phyloP scores from a whole-genome alignment of 2,113 vertebrate genomes.

The Ictalurus furcatus region DNA sequence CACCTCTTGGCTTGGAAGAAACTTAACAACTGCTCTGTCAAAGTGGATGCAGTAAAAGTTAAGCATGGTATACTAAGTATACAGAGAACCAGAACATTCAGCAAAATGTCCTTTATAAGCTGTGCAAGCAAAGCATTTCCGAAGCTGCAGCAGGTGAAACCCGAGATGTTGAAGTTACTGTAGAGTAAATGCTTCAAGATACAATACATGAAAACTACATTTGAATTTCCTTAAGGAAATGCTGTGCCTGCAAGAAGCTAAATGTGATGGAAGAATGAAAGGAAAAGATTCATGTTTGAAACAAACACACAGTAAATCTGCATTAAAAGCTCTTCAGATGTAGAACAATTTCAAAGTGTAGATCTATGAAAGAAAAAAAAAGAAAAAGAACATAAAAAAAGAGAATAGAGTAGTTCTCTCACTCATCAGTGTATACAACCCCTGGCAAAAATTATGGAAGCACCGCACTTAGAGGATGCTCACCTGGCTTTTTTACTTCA shows the following conservation, averaged over 20 bases:
- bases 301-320: not conserved
- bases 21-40: not conserved
- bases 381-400: not conserved
- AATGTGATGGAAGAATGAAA: not conserved
- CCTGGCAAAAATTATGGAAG: too few relatives aligned
- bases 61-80: not conserved
- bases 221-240: not conserved
- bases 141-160: not conserved
- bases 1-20: not conserved
- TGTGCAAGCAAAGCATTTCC: too few relatives aligned
- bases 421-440: not conserved
- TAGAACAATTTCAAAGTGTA: not conserved
- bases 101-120: not conserved
- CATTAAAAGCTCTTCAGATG: not conserved
- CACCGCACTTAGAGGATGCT: too few relatives aligned
- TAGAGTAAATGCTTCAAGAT: constrained; percentile 2
- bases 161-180: not conserved
- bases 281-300: not conserved
- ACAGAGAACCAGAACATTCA: not conserved
- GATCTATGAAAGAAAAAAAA: not conserved
- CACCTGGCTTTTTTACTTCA: too few relatives aligned
- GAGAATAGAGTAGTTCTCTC: not conserved
- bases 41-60: constrained; percentile 4
- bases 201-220: not conserved
- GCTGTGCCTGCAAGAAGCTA: not conserved